These are phyloP conservation scores for Trachelipus rathkii DNA, from an alignment of 1,140 invertebrate species.

Conservation along the genomic window DNA sequence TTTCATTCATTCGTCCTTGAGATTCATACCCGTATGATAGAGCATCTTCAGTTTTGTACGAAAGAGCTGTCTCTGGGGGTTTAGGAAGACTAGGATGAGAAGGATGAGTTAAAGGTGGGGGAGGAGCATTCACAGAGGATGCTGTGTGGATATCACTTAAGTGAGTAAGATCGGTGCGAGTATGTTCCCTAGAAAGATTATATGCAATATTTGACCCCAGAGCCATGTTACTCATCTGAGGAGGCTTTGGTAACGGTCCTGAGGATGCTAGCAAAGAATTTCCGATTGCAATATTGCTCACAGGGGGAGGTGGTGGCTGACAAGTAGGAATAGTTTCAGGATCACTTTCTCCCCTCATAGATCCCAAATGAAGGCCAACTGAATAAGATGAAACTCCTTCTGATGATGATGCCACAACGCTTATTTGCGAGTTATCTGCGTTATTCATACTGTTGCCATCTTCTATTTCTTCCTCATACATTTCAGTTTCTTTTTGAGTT, in stretches of 20 bases:
- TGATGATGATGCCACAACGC: constrained; percentile 23
- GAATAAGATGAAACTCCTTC: constrained; percentile 33
- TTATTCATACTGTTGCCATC: constrained; percentile 28
- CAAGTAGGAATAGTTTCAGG: neutral
- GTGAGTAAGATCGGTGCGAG: constrained; percentile 29
- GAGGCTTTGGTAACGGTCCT: constrained; percentile 24
- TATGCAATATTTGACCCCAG: constrained; percentile 37
- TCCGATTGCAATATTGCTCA: neutral
- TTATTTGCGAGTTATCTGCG: constrained; percentile 4
- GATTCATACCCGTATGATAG: constrained; percentile 33
- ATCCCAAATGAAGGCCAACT: constrained; percentile 23
- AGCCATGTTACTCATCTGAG: constrained; percentile 36
- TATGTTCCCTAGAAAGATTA: constrained; percentile 34
- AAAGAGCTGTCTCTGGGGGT: constrained; percentile 30
- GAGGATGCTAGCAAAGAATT: neutral
- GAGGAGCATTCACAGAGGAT: constrained; percentile 27
- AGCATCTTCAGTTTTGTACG: constrained; percentile 40
- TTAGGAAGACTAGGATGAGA: constrained; percentile 30
- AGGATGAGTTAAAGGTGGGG: constrained; percentile 33
- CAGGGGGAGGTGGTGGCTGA: constrained; percentile 18
- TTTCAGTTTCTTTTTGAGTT: constrained; percentile 3
- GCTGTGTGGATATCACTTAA: constrained; percentile 22
- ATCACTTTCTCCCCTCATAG: neutral
- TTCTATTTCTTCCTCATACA: neutral
- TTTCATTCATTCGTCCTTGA: constrained; percentile 29